A percentile compares a stretch with the other conserved stretches of the same genome.
Evolutionary conservation across 2,888 invertebrate genomes (phyloP).

Genomic region (Candidula unifasciata): DNA sequence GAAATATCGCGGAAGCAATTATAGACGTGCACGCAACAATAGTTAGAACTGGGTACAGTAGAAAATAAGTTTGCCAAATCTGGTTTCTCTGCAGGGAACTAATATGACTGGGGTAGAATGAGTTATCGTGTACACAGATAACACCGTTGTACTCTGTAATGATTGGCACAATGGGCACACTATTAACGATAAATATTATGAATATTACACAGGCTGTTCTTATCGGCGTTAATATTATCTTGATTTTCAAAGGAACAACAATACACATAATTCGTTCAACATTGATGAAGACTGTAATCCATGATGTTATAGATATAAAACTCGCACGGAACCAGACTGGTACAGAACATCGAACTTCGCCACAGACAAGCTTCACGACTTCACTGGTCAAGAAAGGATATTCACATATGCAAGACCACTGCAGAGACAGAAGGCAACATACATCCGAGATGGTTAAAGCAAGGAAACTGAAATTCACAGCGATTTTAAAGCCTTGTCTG

Average conservation of each 20-base stretch:
- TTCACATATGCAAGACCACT: background rate
- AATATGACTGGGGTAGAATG: no score
- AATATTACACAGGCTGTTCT: background rate
- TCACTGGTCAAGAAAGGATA: background rate
- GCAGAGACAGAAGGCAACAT: background rate
- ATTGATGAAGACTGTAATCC: background rate
- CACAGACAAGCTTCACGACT: background rate
- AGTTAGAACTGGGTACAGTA: background rate
- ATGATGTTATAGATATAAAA: background rate
- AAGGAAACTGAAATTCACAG: background rate
- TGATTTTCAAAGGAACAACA: background rate
- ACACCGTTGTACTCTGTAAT: no score
- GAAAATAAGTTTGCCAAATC: background rate
- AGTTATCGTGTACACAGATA: no score
- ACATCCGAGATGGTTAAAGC: conserved; percentile 21
- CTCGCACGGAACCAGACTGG: background rate
- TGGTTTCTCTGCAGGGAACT: background rate
- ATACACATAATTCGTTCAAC: background rate
- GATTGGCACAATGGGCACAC: background rate
- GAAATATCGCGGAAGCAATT: background rate
- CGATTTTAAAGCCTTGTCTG: background rate
- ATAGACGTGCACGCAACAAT: background rate
- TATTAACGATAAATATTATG: background rate
- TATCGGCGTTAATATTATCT: background rate
- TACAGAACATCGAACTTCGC: background rate